phyloP scores from a whole-genome alignment of 2,888 invertebrate genomes.

The Acrocyrtus sp. region DNA sequence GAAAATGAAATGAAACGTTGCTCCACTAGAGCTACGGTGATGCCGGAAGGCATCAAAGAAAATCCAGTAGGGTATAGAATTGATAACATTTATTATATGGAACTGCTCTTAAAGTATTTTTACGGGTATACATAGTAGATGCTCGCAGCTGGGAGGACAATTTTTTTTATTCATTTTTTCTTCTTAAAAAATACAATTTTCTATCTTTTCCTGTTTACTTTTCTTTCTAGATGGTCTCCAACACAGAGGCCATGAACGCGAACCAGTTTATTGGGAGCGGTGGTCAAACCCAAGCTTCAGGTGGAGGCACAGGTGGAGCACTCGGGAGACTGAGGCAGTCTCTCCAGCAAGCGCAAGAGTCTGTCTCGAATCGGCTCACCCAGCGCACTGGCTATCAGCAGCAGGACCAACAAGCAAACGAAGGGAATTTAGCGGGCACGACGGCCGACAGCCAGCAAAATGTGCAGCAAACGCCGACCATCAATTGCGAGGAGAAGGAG shows the following conservation, averaged over 20 bases:
- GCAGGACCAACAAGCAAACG: conserved; percentile 52
- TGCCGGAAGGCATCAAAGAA: too few relatives aligned
- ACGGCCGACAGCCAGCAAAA: conserved; percentile 49
- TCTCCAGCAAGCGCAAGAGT: conserved; percentile 63
- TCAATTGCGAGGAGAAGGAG: conserved; percentile 57
- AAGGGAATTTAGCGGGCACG: conserved; percentile 35
- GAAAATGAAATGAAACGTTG: too few relatives aligned
- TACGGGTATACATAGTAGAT: not conserved
- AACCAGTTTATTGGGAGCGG: conserved; percentile 55
- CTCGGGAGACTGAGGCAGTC: conserved; percentile 62
- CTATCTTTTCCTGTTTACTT: too few relatives aligned
- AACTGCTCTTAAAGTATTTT: not conserved
- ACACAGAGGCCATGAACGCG: conserved; percentile 60
- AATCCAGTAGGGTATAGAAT: too few relatives aligned
- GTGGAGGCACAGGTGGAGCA: conserved; percentile 51
- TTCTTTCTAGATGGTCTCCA: conserved; percentile 61
- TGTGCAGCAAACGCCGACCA: conserved; percentile 50
- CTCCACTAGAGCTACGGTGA: too few relatives aligned
- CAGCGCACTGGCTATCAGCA: conserved; percentile 43
- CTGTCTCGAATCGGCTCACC: conserved; percentile 62
- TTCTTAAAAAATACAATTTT: too few relatives aligned
- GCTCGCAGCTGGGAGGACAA: too few relatives aligned
- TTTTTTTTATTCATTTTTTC: not conserved
- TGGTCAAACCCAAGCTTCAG: not conserved
- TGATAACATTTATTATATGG: not conserved